These are phyloP conservation scores for Euschistus heros DNA, from an alignment of 1,140 invertebrate genomes.

Conservation along the genomic window DNA sequence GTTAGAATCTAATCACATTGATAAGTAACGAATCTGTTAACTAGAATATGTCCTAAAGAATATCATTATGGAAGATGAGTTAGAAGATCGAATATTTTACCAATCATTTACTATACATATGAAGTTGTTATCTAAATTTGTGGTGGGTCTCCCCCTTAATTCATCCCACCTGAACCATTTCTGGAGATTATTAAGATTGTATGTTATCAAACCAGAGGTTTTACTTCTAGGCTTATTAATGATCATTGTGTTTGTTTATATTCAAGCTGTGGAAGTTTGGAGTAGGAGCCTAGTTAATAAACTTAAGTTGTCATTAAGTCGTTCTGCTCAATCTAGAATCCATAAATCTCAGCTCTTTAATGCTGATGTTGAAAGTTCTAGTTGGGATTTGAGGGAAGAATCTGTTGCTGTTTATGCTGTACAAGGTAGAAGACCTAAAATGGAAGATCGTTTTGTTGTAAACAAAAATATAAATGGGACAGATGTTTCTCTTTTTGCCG, in stretches of 20 bases:
- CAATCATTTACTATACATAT: slow-evolving; percentile 71
- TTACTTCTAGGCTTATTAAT: slow-evolving; percentile 51
- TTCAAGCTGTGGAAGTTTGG: slow-evolving; percentile 68
- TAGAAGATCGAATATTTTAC: slow-evolving; percentile 73
- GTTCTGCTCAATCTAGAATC: slow-evolving; percentile 42
- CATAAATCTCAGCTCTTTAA: slow-evolving; percentile 37
- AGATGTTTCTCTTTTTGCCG: slow-evolving; percentile 73
- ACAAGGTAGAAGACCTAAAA: slow-evolving; percentile 73
- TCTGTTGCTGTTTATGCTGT: slow-evolving; percentile 76
- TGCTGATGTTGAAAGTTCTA: slow-evolving; percentile 40
- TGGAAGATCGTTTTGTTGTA: slow-evolving; percentile 87
- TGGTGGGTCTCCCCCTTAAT: slow-evolving; percentile 57
- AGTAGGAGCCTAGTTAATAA: slow-evolving; percentile 59
- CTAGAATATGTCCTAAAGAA: too few species aligned
- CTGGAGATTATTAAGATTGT: slow-evolving; percentile 59
- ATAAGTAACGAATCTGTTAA: too few species aligned
- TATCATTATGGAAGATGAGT: slow-evolving; percentile 67
- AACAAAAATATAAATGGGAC: slow-evolving; percentile 62
- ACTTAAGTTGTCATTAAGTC: slow-evolving; percentile 54
- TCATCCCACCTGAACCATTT: slow-evolving; percentile 44
- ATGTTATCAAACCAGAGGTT: slow-evolving; percentile 65
- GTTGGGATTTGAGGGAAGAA: slow-evolving; percentile 64
- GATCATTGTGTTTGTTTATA: slow-evolving; percentile 57
- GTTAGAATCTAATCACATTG: too few species aligned
- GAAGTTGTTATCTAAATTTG: slow-evolving; percentile 68